A percentile compares a stretch with the other conserved stretches of the same genome.
phyloP scores from a whole-genome alignment of 2,797 vertebrate genomes.

The Takifugu rubripes region DNA sequence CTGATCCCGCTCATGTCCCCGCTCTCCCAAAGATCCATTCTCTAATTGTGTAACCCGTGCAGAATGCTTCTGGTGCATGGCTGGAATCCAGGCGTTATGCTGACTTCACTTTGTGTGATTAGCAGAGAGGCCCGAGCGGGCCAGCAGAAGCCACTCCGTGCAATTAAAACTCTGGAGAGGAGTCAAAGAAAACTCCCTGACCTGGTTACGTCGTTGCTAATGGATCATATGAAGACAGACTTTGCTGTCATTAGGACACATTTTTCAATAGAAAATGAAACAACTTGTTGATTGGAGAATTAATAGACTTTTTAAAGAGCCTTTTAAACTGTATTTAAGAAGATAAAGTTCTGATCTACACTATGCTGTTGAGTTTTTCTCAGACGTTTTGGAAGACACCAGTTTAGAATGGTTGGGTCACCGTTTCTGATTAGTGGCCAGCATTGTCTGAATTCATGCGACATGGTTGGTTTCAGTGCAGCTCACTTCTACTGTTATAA shows the following conservation, averaged over 20 bases:
- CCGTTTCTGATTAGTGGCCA: background rate
- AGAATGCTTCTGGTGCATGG: conserved; percentile 34
- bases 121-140: conserved; percentile 38
- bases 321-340: too few relatives aligned
- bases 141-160: conserved; percentile 52
- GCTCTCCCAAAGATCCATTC: conserved; percentile 7
- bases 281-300: too few relatives aligned
- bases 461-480: background rate
- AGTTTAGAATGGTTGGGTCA: too few relatives aligned
- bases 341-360: too few relatives aligned
- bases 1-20: background rate
- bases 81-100: conserved; percentile 37
- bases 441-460: background rate
- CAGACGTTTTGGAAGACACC: too few relatives aligned
- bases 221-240: conserved; percentile 7
- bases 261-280: too few relatives aligned
- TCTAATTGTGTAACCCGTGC: conserved; percentile 31
- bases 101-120: conserved; percentile 71
- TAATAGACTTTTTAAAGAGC: too few relatives aligned
- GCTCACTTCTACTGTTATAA: too few relatives aligned
- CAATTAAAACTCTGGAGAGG: conserved; percentile 54
- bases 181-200: conserved; percentile 15
- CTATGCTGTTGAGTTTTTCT: too few relatives aligned
- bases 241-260: too few relatives aligned
- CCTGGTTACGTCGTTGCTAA: conserved; percentile 19